Evolutionary conservation across 2,113 vertebrate species (phyloP).

Genomic region (Dromaius novaehollandiae): DNA sequence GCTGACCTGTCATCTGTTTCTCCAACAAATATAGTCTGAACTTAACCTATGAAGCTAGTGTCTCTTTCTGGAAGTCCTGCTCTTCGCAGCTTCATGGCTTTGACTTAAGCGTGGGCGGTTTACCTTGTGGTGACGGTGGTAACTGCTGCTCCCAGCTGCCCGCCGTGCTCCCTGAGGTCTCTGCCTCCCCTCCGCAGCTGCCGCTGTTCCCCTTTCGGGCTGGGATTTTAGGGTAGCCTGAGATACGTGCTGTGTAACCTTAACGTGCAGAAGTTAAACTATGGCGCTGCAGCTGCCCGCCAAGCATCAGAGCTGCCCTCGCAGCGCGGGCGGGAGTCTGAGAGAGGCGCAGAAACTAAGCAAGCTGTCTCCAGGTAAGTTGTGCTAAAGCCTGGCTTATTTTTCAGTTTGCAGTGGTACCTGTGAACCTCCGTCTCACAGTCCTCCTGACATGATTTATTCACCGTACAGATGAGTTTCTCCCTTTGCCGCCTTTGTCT

Average conservation of each 20-base stretch:
- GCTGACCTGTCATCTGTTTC: constrained; percentile 36
- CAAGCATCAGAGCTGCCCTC: constrained; percentile 1
- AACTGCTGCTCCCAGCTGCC: constrained; percentile 34
- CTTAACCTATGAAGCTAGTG: not conserved
- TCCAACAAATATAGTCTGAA: not conserved
- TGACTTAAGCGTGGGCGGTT: not conserved
- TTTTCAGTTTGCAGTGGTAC: not conserved
- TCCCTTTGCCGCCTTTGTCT: not conserved
- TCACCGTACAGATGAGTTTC: not conserved
- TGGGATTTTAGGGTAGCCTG: not conserved
- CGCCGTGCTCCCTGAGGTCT: not conserved
- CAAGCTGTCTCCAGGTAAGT: constrained; percentile 41
- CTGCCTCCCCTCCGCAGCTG: constrained; percentile 32
- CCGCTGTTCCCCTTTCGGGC: constrained; percentile 8
- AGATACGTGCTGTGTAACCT: constrained; percentile 1
- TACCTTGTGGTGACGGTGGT: not conserved
- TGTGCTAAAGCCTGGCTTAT: not conserved
- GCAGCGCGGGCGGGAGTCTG: not conserved
- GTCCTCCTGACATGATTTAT: not conserved
- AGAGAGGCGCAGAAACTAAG: not conserved
- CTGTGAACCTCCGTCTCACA: not conserved
- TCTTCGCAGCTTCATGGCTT: not conserved
- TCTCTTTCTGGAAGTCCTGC: constrained; percentile 5
- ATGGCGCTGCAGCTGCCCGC: constrained; percentile 22
- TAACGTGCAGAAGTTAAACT: not conserved